Conservation (phyloP, 2,888 invertebrate species). For the Pollenia angustigena region DNA sequence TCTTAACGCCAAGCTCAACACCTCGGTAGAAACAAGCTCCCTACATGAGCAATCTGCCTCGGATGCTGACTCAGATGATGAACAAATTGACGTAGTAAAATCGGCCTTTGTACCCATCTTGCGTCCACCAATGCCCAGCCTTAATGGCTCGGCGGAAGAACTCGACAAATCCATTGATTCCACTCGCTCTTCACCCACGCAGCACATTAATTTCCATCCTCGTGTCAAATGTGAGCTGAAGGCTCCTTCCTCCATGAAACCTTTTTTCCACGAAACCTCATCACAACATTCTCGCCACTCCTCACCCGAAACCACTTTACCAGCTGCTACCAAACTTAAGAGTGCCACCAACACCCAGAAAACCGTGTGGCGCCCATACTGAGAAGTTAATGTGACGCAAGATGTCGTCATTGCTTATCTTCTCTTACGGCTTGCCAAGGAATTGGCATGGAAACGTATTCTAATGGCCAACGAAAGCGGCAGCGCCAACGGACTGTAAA, state of each 20-base stretch:
- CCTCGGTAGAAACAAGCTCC: constrained; percentile 87
- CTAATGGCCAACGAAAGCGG: constrained; percentile 50
- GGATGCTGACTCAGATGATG: constrained; percentile 87
- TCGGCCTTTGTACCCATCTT: constrained; percentile 90
- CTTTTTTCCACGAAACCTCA: constrained; percentile 84
- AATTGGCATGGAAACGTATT: constrained; percentile 69
- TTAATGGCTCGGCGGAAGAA: constrained; percentile 81
- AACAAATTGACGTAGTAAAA: constrained; percentile 90
- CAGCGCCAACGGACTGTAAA: constrained; percentile 18
- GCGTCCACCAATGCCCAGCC: constrained; percentile 82
- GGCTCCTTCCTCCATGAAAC: constrained; percentile 86
- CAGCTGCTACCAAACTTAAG: constrained; percentile 87
- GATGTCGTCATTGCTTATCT: constrained; percentile 61
- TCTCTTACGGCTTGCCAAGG: constrained; percentile 62
- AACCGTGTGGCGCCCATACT: constrained; percentile 91
- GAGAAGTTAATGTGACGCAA: constrained; percentile 73
- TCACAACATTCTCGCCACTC: constrained; percentile 78
- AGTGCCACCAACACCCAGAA: constrained; percentile 86
- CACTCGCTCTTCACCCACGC: constrained; percentile 79
- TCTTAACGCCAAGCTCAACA: constrained; percentile 83
- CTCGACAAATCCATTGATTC: constrained; percentile 81
- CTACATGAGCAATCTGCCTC: constrained; percentile 86
- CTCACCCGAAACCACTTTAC: constrained; percentile 80
- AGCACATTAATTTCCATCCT: constrained; percentile 77
- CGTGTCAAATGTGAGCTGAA: constrained; percentile 86